phyloP scores from a whole-genome alignment of 1,140 invertebrate species.

The Zaprionus ornatus region DNA sequence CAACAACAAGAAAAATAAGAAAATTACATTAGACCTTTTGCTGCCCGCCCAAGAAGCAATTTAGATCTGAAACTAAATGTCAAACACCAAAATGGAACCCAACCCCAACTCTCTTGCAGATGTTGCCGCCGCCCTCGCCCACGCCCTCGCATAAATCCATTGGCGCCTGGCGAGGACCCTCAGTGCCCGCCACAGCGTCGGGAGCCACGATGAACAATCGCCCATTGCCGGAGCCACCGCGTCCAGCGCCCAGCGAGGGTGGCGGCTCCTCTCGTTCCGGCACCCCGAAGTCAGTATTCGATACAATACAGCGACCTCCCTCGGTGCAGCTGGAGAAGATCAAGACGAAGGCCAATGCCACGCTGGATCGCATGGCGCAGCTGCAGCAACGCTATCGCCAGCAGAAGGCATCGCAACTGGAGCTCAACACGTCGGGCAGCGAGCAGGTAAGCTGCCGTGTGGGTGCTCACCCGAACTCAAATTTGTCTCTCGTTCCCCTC shows the following conservation, averaged over 20 bases:
- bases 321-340: constrained; percentile 83
- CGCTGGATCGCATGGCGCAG: constrained; percentile 82
- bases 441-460: constrained; percentile 67
- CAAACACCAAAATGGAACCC: constrained; percentile 38
- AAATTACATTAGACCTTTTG: constrained; percentile 36
- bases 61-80: constrained; percentile 11
- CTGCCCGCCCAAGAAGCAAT: constrained; percentile 33
- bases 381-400: constrained; percentile 87
- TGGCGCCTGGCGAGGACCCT: constrained; percentile 59
- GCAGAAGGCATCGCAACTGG: constrained; percentile 85
- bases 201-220: constrained; percentile 61
- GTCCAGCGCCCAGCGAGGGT: constrained; percentile 57
- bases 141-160: constrained; percentile 72
- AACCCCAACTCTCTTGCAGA: constrained; percentile 63
- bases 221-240: constrained; percentile 79
- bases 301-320: constrained; percentile 77
- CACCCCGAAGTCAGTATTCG: constrained; percentile 80
- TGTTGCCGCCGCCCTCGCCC: constrained; percentile 73
- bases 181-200: constrained; percentile 24
- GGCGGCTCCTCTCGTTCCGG: constrained; percentile 73
- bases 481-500: constrained; percentile 33
- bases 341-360: constrained; percentile 80
- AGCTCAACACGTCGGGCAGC: constrained; percentile 83
- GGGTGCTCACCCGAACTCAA: constrained; percentile 1
- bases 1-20: constrained; percentile 30